Conservation (phyloP, 2,113 vertebrate genomes). For the Ariopsis seemanni region DNA sequence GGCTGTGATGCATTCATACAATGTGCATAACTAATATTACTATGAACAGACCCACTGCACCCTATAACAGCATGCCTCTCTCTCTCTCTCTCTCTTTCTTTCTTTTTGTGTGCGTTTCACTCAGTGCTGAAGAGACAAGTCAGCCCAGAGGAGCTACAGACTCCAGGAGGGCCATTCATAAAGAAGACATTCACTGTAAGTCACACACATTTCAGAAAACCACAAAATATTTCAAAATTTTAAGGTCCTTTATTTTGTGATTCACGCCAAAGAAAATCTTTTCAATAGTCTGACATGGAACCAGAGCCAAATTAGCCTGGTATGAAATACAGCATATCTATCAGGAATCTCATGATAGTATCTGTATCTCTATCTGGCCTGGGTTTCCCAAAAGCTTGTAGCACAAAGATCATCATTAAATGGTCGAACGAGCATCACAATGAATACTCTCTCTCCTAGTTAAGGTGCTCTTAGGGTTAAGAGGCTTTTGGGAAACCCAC, state of each 20-base stretch:
- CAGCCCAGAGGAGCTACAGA: constrained; percentile 89
- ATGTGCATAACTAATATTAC: constrained; percentile 7
- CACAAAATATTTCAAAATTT: not conserved
- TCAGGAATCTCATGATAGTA: too few relatives aligned
- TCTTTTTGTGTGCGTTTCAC: constrained; percentile 47
- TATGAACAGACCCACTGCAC: constrained; percentile 19
- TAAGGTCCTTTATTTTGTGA: not conserved
- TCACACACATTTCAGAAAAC: constrained; percentile 22
- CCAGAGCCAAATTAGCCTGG: not conserved
- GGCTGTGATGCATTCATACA: not conserved
- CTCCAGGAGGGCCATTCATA: constrained; percentile 83
- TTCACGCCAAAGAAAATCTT: not conserved
- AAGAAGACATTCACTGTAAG: constrained; percentile 96
- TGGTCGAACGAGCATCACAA: too few relatives aligned
- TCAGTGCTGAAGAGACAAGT: constrained; percentile 92
- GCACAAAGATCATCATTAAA: too few relatives aligned
- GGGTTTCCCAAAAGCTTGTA: too few relatives aligned
- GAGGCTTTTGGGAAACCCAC: too few relatives aligned
- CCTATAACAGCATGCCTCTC: constrained; percentile 16
- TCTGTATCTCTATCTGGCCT: too few relatives aligned
- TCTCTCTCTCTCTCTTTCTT: not conserved
- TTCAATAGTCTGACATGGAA: not conserved
- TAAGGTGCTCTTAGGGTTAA: too few relatives aligned
- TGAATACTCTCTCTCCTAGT: too few relatives aligned
- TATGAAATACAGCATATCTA: not conserved